phyloP scores from a whole-genome alignment of 1,140 invertebrate species.

The Papilio aristodemus region DNA sequence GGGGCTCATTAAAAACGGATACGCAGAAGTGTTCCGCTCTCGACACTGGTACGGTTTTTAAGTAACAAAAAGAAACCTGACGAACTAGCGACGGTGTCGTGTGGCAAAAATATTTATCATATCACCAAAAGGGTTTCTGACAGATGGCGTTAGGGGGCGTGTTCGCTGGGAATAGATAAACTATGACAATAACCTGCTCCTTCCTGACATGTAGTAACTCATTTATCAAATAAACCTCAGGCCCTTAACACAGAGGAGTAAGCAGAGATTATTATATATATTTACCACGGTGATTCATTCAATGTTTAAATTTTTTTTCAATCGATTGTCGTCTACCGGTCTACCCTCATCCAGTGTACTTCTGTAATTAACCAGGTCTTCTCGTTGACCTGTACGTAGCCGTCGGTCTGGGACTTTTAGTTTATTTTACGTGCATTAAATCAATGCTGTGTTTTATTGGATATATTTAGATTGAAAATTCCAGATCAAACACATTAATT shows the following conservation, averaged over 20 bases:
- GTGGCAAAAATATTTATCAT: constrained; percentile 68
- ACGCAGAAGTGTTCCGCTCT: constrained; percentile 55
- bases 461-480: not conserved
- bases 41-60: constrained; percentile 48
- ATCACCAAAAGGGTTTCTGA: constrained; percentile 59
- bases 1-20: constrained; percentile 64
- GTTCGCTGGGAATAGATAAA: constrained; percentile 36
- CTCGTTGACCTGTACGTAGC: too few species aligned
- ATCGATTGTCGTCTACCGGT: too few species aligned
- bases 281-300: too few species aligned
- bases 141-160: constrained; percentile 42
- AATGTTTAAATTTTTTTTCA: too few species aligned
- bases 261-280: too few species aligned
- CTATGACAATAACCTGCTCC: constrained; percentile 7
- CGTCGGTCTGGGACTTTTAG: too few species aligned
- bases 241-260: too few species aligned
- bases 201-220: not conserved
- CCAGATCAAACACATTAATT: not conserved
- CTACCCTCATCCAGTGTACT: too few species aligned
- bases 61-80: constrained; percentile 33
- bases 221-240: not conserved
- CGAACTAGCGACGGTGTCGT: constrained; percentile 51
- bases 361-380: too few species aligned
- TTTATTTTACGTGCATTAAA: too few species aligned
- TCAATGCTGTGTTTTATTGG: not conserved